phyloP scores from a whole-genome alignment of 2,797 vertebrate genomes.

The Semaprochilodus insignis region DNA sequence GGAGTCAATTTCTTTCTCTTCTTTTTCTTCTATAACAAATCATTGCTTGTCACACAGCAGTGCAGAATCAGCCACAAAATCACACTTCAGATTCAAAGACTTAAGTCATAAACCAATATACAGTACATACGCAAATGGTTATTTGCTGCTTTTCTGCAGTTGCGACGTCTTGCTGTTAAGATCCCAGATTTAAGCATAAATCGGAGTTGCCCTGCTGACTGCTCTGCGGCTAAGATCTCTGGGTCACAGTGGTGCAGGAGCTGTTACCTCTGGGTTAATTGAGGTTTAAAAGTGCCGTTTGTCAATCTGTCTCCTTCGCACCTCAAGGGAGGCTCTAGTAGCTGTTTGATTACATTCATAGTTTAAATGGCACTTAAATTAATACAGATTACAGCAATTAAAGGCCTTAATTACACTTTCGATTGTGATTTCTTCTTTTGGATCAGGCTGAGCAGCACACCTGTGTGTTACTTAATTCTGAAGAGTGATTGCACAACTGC shows the following conservation, averaged over 20 bases:
- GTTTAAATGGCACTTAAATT: slow-evolving; percentile 39
- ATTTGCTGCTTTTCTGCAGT: neutral
- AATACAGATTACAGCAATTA: slow-evolving; percentile 50
- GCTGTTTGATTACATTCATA: slow-evolving; percentile 43
- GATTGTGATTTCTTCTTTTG: slow-evolving; percentile 27
- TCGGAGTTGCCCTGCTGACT: neutral
- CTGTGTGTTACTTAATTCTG: slow-evolving; percentile 21
- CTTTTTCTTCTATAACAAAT: too few relatives aligned
- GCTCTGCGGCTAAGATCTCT: neutral
- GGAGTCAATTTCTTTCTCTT: too few relatives aligned
- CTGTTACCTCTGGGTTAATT: slow-evolving; percentile 36
- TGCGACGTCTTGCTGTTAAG: neutral
- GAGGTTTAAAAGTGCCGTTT: slow-evolving; percentile 46
- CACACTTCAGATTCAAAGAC: too few relatives aligned
- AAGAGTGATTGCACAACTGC: slow-evolving; percentile 13
- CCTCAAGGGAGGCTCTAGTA: slow-evolving; percentile 35
- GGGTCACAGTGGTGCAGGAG: neutral
- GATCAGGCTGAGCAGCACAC: neutral
- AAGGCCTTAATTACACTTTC: slow-evolving; percentile 48
- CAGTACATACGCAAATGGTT: too few relatives aligned
- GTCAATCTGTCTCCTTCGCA: slow-evolving; percentile 30
- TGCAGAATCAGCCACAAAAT: too few relatives aligned
- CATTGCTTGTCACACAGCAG: too few relatives aligned
- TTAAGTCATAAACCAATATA: neutral
- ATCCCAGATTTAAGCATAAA: neutral